Evolutionary conservation across 2,888 invertebrate species (phyloP), one percentile per base, ranked within the genome.

Genomic region (Erebia aethiops): DNA sequence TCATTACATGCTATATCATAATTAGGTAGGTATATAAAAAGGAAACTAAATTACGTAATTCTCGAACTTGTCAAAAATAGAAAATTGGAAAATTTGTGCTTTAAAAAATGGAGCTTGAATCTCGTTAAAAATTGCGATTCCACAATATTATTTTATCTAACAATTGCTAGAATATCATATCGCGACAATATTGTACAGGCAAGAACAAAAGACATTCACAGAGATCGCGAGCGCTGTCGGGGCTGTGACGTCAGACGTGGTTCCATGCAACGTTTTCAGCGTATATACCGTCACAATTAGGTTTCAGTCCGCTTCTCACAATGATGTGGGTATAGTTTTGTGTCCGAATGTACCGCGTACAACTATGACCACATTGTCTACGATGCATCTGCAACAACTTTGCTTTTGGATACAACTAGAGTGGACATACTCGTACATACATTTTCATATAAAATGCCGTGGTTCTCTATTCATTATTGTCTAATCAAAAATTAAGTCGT

Each of bases 191-290:
- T 87, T 90, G 90, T 90, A 84, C 78, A 84, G 84, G 81, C 87
- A 91, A 91, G 93, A 92, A 93, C 92, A 93, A 92, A 89, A 83
- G 87, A 83, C 83, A 86, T 91, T 92, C 91, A 92, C 89, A 85
- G 87, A 86, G 88, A 87, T 80, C 74, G 82, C 83, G 83, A 82
- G 80, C 82, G 82, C 76, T 72, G 74, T 70, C 75, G 73, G 88
- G 88, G 88, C 54, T 54, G 11, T 54, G 54, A 54, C 54, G 16
- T 83, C 83, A 89, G 90, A 89, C 87, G 85, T 87, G 90, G 87
- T 91, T 84, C 85, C 84, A 81, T 82, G 88, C 87, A 86, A 86
- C 89, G 91, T 90, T 89, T 89, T 79, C 80, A 78, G 82, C 83
- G 79, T 80, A 82, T 82, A 73, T 26, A 26, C 64, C 73, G 89